Evolutionary conservation across 2,888 invertebrate genomes (phyloP), one percentile per base, ranked within the genome.

Genomic region (Ceraclea dissimilis): DNA sequence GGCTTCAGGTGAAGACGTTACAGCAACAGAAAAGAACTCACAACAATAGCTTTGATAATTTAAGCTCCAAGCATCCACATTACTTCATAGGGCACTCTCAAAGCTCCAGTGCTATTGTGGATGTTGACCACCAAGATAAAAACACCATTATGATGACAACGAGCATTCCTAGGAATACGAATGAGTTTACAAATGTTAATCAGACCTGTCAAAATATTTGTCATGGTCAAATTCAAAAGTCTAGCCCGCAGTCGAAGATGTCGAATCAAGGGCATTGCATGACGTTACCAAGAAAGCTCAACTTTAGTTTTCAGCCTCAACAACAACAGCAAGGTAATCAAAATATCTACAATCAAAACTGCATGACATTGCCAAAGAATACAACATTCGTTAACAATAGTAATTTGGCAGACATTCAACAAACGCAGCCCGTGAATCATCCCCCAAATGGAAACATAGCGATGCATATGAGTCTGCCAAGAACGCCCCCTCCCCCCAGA

Each of bases 41-140:
- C 63, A 78, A 76, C 60, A 70, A 75, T n/a, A 76, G 75, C 1
- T 78, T 77, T 56, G 78, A 78, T 55, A 86, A 79, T 66, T 76
- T 81, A 58, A 81, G 81, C 57, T 75, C 76, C 17, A 88, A 89
- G 66, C 89, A 90, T 68, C 86, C 88, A 18, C 89, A 90, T 70
- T 89, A 86, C 67, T 85, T 86, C 66, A 80, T 86, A 65, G 86
- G 85, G 1, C 86, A 86, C 67, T 84, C 88, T 18, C 88, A 88
- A 67, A 85, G 87, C 65, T 86, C 87, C 31, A 90, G 88, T 69
- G 88, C 90, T 33, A 89, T 90, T 59, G 90, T 91, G 4, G 90
- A 90, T 67, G 88, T 90, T 31, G 90, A 90, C 67, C 86, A 84
- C 70, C 90, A 89, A 71, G 88, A 78, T 63, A 78, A 78, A 64